These are phyloP conservation scores for Tanypteryx hageni DNA, from an alignment of 2,888 invertebrate genomes.

Conservation along the genomic window DNA sequence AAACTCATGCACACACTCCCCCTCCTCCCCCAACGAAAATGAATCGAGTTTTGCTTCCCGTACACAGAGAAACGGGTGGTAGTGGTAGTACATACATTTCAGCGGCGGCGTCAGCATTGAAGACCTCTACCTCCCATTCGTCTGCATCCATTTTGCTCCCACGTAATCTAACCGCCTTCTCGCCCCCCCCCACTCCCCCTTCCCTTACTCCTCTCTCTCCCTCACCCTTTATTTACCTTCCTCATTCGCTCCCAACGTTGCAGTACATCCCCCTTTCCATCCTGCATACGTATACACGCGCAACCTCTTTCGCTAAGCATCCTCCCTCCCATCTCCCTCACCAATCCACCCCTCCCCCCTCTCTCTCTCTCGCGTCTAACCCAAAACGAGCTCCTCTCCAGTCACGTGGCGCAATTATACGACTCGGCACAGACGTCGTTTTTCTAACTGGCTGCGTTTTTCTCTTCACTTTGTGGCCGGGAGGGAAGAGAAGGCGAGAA, in stretches of 20 bases:
- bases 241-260: not conserved
- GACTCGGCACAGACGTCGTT: constrained; percentile 33
- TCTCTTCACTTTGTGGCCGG: constrained; percentile 6
- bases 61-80: not conserved
- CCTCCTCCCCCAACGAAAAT: not conserved
- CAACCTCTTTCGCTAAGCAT: constrained; percentile 13
- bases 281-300: not conserved
- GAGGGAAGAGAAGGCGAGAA: not conserved
- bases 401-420: constrained; percentile 20
- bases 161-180: not conserved
- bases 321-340: not conserved
- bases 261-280: not conserved
- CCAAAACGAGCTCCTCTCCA: constrained; percentile 20
- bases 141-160: constrained; percentile 18
- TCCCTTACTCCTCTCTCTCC: not conserved
- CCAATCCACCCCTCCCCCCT: not conserved
- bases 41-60: constrained; percentile 18
- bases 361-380: constrained; percentile 13
- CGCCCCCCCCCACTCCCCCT: not conserved
- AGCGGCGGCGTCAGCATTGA: constrained; percentile 23
- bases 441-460: constrained; percentile 31
- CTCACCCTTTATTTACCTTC: not conserved
- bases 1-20: not conserved
- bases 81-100: not conserved
- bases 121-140: not conserved